Evolutionary conservation across 2,888 invertebrate genomes (phyloP), one percentile per base, ranked within the genome.

Genomic region (Ephialtes manifestator): DNA sequence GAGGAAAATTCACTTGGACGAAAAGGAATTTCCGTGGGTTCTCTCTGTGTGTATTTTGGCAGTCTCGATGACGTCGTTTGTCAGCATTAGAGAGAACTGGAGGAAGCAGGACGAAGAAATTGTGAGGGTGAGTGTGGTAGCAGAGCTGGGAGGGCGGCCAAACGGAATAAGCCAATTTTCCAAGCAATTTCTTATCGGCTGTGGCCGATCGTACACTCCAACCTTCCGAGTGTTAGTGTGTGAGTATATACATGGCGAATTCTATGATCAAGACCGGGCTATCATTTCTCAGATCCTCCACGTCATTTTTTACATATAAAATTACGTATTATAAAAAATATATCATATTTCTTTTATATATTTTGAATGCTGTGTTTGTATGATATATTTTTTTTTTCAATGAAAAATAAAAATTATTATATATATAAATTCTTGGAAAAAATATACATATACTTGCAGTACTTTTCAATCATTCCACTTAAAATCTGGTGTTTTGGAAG

Each of bases 81-180:
- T 92, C 91, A 92, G 89, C 88, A 88, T 91, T 90, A 89, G 88
- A 87, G 77, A 71, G 48, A 77, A 51, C 53, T 63, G 18, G 55
- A 55, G 13, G 43, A 77, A 51, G 39, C 46, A 39, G 28, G 63
- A 35, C 53, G 63, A 78, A 72, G 84, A 83, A 83, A 81, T 85
- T 76, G 53, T 58, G 75, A 60, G 60, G 74, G 60, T 58, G 46
- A 39, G 31, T 58, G 63, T 60, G 75, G 72, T 28, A 65, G 76
- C 20, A 65, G 76, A 46, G 65, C 31, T 58, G 81, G 71, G 77
- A 78, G 88, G 86, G 87, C 89, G 90, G 85, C 89, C 91, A 89
- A 90, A 90, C 89, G 91, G 91, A 91, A 92, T 92, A 92, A 92
- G 90, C 91, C 92, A 93, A 93, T 93, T 93, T 93, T 93, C 92